Base-by-base conservation (phyloP, 2,888 invertebrate species). In the Cheilosia vulpina region DNA sequence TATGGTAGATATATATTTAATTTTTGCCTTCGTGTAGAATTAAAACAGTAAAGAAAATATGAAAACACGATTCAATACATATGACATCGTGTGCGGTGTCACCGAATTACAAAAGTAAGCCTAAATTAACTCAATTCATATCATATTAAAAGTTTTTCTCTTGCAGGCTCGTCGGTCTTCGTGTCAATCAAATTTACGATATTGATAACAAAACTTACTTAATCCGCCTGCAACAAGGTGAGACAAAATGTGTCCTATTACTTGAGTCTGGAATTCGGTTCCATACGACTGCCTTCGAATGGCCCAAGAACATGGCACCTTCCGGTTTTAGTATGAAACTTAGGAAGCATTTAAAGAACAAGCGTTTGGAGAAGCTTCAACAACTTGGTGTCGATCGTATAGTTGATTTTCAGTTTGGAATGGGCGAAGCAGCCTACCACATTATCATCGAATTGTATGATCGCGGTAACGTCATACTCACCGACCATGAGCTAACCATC, bases 271-370 rank as follows among this genome's bases (percentile, higher is more conserved):
- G 98, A 0, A 96, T 95, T 88, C 94, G 99, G 79, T 96, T 99
- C 81, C 99, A 99, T 90, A 96, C 96, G 5, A 99, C 99, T 13
- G 96, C 94, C 47, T 99, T 98, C 93, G 99, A 99, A 91, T 99
- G 99, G 99, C 99, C 99, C 0, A 99, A 99, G 93, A 98, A 98
- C 94, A 94, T 96, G 50, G 97, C 96, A 6, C 99, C 98, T 0
- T 98, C 98, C 0, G 98, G 98, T 1, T 99, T 99, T 91, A 97
- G 98, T 87, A 99, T 99, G 99, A 99, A 99, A 94, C 93, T 99
- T 91, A 94, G 99, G 66, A 99, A 99, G 93, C 99, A 99, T 92
- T 93, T 99, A 52, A 97, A 97, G 90, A 98, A 99, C 92, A 98
- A 99, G 91, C 95, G 99, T 4, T 93, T 99, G 2, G 99, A 99